Evolutionary conservation across 2,113 vertebrate species (phyloP).

Genomic region (Caranx melampygus): DNA sequence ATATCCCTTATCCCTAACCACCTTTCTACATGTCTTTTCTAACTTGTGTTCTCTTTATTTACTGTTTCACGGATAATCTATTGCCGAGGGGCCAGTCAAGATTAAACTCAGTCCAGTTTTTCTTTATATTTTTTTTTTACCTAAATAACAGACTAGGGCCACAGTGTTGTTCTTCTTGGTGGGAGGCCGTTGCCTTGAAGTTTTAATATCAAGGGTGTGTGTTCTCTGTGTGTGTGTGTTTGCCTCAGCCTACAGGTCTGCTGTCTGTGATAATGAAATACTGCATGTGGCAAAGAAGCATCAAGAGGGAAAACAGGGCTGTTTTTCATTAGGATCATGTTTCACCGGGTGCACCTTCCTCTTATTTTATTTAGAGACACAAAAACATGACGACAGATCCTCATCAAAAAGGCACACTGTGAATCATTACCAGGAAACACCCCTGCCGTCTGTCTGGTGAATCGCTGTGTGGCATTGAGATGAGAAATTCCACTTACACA

Average conservation of each 20-base stretch:
- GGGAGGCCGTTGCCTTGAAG: slow-evolving; percentile 38
- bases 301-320: slow-evolving; percentile 44
- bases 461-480: slow-evolving; percentile 45
- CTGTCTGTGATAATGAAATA: slow-evolving; percentile 69
- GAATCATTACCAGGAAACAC: slow-evolving; percentile 65
- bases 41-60: not conserved
- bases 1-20: not conserved
- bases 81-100: not conserved
- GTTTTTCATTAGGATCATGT: slow-evolving; percentile 70
- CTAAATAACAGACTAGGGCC: not conserved
- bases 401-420: slow-evolving; percentile 60
- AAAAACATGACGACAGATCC: slow-evolving; percentile 48
- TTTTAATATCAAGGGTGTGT: slow-evolving; percentile 46
- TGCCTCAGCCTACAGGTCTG: slow-evolving; percentile 40
- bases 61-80: slow-evolving; percentile 5
- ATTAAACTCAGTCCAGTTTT: not conserved
- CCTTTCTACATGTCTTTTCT: not conserved
- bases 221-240: slow-evolving; percentile 11
- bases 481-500: slow-evolving; percentile 57
- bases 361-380: slow-evolving; percentile 49
- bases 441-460: slow-evolving; percentile 49
- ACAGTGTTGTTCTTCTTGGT: slow-evolving; percentile 5
- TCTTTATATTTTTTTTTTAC: slow-evolving; percentile 19
- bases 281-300: slow-evolving; percentile 46
- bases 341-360: slow-evolving; percentile 47